These are phyloP conservation scores for Pangasius macronema DNA, from an alignment of 2,797 vertebrate species.

Conservation along the genomic window DNA sequence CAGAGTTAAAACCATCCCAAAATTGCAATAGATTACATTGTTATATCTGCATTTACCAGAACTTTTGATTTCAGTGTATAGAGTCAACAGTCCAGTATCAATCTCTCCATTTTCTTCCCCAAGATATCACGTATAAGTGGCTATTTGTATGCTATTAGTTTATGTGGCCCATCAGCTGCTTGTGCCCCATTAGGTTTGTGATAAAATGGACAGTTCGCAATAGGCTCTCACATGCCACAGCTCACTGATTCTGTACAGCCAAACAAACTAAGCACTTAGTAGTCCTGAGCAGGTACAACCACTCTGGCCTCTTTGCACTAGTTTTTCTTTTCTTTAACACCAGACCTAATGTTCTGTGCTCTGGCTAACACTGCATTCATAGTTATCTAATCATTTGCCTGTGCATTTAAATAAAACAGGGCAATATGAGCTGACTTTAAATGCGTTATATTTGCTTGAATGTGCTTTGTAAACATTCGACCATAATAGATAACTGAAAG, in stretches of 20 bases:
- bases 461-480: background rate
- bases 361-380: background rate
- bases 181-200: constrained; percentile 24
- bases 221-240: constrained; percentile 1
- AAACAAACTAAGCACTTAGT: constrained; percentile 13
- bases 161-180: constrained; percentile 1
- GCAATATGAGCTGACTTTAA: background rate
- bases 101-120: background rate
- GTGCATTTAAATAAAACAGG: constrained; percentile 3
- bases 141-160: constrained; percentile 20
- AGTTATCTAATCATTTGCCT: background rate
- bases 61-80: background rate
- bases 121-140: background rate
- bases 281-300: constrained; percentile 13
- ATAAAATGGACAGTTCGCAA: background rate
- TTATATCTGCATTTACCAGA: background rate
- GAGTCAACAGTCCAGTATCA: background rate
- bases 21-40: background rate
- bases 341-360: background rate
- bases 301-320: background rate
- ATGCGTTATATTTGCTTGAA: background rate
- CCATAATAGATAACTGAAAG: background rate
- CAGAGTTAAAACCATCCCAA: background rate
- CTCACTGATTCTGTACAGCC: constrained; percentile 17
- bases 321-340: background rate